Evolutionary conservation across 2,888 invertebrate species (phyloP).

Genomic region (Chloromyia formosa): DNA sequence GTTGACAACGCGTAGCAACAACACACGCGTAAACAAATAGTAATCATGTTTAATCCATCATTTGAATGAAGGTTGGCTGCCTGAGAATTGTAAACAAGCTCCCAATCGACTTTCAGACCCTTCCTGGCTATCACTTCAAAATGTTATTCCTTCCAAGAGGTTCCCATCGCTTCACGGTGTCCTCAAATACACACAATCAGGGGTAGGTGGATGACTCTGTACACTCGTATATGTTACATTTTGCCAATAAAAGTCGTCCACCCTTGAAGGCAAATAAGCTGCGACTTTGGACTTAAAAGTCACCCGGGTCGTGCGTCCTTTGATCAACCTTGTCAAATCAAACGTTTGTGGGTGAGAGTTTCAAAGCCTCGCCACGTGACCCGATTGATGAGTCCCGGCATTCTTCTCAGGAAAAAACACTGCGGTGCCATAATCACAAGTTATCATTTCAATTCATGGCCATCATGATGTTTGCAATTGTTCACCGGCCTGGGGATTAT

Average conservation of each 20-base stretch:
- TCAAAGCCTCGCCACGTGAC: conserved; percentile 50
- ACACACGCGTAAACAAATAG: conserved; percentile 41
- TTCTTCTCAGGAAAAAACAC: background rate
- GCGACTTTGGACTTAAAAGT: conserved; percentile 23
- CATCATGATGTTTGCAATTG: conserved; percentile 41
- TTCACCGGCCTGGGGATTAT: conserved; percentile 34
- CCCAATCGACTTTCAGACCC: conserved; percentile 28
- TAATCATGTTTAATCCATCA: conserved; percentile 46
- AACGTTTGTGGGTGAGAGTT: conserved; percentile 37
- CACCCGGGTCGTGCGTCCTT: conserved; percentile 17
- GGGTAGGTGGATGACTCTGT: background rate
- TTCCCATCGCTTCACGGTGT: conserved; percentile 1
- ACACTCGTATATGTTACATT: background rate
- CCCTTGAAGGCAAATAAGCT: conserved; percentile 20
- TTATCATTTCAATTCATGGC: conserved; percentile 39
- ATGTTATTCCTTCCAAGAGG: background rate
- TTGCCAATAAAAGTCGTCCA: background rate
- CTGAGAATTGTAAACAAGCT: conserved; percentile 48
- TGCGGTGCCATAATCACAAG: conserved; percentile 22
- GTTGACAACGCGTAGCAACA: background rate
- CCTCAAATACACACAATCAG: background rate
- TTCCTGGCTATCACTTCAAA: conserved; percentile 2
- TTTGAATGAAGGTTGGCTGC: conserved; percentile 30
- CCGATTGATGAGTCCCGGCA: conserved; percentile 46
- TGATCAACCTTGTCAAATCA: conserved; percentile 38